phyloP scores from a whole-genome alignment of 1,140 invertebrate genomes.

The Palaemon carinicauda region DNA sequence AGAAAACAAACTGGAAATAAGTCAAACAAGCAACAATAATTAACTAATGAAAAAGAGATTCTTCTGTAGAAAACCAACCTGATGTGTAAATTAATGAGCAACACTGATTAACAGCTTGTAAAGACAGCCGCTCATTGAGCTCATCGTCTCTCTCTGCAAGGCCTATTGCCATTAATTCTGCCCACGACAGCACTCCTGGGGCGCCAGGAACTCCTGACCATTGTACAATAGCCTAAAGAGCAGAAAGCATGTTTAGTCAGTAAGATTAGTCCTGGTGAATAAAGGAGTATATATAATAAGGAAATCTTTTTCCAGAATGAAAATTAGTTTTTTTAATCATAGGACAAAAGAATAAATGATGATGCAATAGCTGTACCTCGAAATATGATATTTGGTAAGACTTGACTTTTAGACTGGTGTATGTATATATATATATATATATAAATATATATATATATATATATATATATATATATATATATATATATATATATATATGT shows the following conservation, averaged over 20 bases:
- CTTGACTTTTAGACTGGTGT: too few relatives aligned
- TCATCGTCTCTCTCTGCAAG: conserved; percentile 49
- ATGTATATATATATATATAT: too few relatives aligned
- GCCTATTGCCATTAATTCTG: conserved; percentile 60
- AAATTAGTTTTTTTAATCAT: too few relatives aligned
- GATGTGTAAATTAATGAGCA: conserved; percentile 62
- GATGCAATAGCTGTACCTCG: too few relatives aligned
- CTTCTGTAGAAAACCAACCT: conserved; percentile 12
- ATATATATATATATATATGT: too few relatives aligned
- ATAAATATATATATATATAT: too few relatives aligned
- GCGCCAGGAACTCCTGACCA: conserved; percentile 46
- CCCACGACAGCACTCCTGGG: conserved; percentile 60
- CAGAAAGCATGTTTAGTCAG: neutral
- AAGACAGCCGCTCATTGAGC: conserved; percentile 54
- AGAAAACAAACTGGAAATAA: too few relatives aligned
- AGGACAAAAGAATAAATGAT: too few relatives aligned
- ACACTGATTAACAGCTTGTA: conserved; percentile 61
- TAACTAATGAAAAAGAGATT: too few relatives aligned
- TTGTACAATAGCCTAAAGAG: conserved; percentile 59
- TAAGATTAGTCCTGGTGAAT: neutral
- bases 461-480: too few relatives aligned
- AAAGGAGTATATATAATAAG: neutral
- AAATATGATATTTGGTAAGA: too few relatives aligned
- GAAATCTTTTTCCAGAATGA: neutral
- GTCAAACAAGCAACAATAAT: too few relatives aligned